Conservation (phyloP, 2,113 vertebrate species). For the Saimiri boliviensis region DNA sequence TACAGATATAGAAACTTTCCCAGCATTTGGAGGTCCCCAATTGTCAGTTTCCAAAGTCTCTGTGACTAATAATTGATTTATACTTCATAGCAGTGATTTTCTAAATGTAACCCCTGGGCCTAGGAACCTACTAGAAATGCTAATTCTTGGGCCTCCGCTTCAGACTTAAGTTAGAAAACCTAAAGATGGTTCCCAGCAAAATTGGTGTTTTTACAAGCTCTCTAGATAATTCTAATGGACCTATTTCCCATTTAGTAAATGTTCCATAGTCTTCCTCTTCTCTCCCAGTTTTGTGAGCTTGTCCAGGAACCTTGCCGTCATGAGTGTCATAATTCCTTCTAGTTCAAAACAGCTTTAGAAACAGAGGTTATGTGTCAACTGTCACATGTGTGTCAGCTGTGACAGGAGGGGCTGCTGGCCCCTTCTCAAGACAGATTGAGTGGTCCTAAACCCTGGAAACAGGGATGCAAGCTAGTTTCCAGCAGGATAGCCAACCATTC, state of each 20-base stretch:
- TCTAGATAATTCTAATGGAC: not conserved
- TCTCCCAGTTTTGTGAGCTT: slow-evolving; percentile 30
- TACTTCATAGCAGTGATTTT: not conserved
- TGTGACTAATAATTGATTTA: not conserved
- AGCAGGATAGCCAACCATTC: not conserved
- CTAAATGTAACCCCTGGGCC: not conserved
- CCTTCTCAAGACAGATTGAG: not conserved
- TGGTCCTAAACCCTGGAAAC: not conserved
- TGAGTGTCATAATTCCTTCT: slow-evolving; percentile 31
- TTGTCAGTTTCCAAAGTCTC: not conserved
- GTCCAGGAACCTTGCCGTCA: slow-evolving; percentile 20
- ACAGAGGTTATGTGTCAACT: not conserved
- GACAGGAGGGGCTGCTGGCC: not conserved
- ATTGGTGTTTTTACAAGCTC: not conserved
- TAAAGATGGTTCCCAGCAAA: not conserved
- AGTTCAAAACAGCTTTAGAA: slow-evolving; percentile 32
- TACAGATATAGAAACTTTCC: slow-evolving; percentile 11
- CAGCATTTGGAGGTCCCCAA: not conserved
- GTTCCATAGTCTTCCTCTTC: not conserved
- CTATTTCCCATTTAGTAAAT: slow-evolving; percentile 4
- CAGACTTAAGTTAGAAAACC: not conserved
- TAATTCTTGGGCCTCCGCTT: not conserved
- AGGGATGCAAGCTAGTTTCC: slow-evolving; percentile 16
- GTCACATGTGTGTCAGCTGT: not conserved
- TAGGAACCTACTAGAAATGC: slow-evolving; percentile 43